Conservation (phyloP, 2,797 vertebrate species). For the Ctenopoma multispine region DNA sequence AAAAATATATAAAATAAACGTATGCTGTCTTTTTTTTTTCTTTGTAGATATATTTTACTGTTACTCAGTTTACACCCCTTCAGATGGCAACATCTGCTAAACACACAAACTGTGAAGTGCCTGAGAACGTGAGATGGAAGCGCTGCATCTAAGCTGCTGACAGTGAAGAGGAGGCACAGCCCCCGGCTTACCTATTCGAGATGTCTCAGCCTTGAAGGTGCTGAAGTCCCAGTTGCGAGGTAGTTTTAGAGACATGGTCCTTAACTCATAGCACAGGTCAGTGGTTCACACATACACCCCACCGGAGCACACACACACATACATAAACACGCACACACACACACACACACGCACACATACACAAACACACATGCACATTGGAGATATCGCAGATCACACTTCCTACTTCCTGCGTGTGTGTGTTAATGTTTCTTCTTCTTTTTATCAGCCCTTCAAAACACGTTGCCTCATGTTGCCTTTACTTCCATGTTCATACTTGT, state of each 20-base stretch:
- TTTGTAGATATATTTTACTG: not conserved
- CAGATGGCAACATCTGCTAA: not conserved
- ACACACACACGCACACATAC: conserved; percentile 11
- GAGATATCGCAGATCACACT: conserved; percentile 73
- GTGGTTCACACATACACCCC: conserved; percentile 51
- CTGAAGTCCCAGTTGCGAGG: conserved; percentile 96
- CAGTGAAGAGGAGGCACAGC: conserved; percentile 36
- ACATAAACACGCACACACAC: conserved; percentile 23
- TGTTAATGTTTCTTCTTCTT: conserved; percentile 72
- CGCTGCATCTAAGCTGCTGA: conserved; percentile 1
- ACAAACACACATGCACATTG: conserved; percentile 17
- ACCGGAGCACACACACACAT: conserved; percentile 18
- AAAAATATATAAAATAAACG: too few relatives aligned
- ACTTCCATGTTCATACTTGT: conserved; percentile 65
- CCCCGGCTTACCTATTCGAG: conserved; percentile 89
- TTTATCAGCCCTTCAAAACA: conserved; percentile 57
- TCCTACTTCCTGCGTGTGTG: conserved; percentile 81
- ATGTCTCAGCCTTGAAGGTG: conserved; percentile 88
- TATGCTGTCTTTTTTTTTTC: not conserved
- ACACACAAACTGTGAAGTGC: not conserved
- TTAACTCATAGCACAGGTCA: conserved; percentile 64
- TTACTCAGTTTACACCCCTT: not conserved
- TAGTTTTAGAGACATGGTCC: conserved; percentile 94
- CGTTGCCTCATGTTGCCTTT: conserved; percentile 65
- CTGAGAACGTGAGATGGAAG: conserved; percentile 9